Evolutionary conservation across 2,888 invertebrate species (phyloP).

Genomic region (Heliconius sara): DNA sequence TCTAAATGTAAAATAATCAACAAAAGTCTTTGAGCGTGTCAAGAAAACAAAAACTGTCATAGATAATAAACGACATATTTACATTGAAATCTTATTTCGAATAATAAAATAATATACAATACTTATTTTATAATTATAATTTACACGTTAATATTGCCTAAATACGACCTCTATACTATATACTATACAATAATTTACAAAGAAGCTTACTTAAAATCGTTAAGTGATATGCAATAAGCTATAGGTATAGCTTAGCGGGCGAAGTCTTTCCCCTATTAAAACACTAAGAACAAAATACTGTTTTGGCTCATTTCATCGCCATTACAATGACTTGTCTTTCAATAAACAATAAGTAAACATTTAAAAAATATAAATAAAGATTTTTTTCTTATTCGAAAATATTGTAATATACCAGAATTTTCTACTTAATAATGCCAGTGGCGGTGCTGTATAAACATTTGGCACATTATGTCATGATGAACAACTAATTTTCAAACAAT

Average conservation of each 20-base stretch:
- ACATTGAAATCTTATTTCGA: constrained; percentile 77
- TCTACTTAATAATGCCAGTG: constrained; percentile 11
- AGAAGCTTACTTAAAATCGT: constrained; percentile 69
- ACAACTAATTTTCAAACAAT: constrained; percentile 20
- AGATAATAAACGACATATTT: constrained; percentile 61
- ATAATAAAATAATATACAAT: constrained; percentile 69
- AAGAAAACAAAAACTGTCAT: constrained; percentile 54
- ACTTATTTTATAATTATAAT: constrained; percentile 65
- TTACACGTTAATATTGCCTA: constrained; percentile 69
- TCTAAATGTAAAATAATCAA: constrained; percentile 48
- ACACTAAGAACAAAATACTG: constrained; percentile 46
- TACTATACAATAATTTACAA: constrained; percentile 80
- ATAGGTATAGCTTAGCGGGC: constrained; percentile 59
- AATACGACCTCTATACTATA: constrained; percentile 74
- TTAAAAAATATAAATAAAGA: constrained; percentile 24
- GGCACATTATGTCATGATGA: constrained; percentile 27
- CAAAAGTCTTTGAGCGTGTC: constrained; percentile 56
- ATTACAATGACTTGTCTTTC: constrained; percentile 15
- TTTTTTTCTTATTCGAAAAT: constrained; percentile 13
- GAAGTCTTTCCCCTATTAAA: constrained; percentile 49
- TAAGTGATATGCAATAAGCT: constrained; percentile 83
- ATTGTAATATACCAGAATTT: constrained; percentile 4
- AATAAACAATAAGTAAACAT: neutral
- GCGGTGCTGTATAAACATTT: constrained; percentile 10
- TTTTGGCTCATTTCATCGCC: constrained; percentile 35